These are phyloP conservation scores for Arrhopalites spinosus DNA, from an alignment of 2,888 invertebrate species.

Conservation along the genomic window DNA sequence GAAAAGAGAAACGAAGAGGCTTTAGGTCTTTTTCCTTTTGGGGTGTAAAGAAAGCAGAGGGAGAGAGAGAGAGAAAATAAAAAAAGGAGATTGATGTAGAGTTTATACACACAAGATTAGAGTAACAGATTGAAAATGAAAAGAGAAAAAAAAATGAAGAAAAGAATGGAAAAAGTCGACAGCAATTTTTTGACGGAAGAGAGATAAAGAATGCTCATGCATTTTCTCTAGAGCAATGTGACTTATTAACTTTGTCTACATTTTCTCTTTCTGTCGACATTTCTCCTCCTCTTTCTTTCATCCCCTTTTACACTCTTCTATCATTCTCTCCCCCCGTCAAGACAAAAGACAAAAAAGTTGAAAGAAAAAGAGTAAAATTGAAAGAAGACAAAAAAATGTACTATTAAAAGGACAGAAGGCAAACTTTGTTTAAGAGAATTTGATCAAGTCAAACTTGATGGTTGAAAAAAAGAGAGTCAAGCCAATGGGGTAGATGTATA, in stretches of 20 bases:
- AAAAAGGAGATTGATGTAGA: not conserved
- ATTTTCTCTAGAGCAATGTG: not conserved
- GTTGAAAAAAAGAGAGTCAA: not conserved
- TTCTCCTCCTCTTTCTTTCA: not conserved
- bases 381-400: slow-evolving; percentile 5
- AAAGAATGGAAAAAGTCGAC: not conserved
- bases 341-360: not conserved
- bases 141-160: not conserved
- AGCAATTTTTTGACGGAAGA: not conserved
- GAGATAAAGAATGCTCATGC: slow-evolving; percentile 22
- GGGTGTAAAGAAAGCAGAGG: not conserved
- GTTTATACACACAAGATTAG: not conserved
- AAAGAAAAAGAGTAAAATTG: slow-evolving; percentile 3
- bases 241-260: slow-evolving; percentile 12
- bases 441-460: not conserved
- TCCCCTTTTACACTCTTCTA: not conserved
- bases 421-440: slow-evolving; percentile 1
- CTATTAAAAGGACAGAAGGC: slow-evolving; percentile 1
- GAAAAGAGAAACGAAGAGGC: not conserved
- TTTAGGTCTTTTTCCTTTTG: no score
- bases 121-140: slow-evolving; percentile 3
- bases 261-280: not conserved
- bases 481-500: not conserved
- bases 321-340: not conserved
- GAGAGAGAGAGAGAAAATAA: not conserved